Evolutionary conservation across 2,113 vertebrate species (phyloP).

Genomic region (Petroica traversi): DNA sequence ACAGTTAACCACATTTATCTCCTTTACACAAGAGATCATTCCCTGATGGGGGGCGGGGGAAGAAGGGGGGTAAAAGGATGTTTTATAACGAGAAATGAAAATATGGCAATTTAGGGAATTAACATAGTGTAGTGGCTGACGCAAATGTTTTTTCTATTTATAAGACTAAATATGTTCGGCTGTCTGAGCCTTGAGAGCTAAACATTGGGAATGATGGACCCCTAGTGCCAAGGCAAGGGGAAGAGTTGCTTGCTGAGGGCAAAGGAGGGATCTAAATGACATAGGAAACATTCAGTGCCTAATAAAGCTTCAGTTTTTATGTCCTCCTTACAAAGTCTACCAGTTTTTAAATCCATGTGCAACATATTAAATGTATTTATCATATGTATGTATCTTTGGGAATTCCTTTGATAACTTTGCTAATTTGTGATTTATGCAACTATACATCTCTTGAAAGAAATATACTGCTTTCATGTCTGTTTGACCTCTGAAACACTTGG

Average conservation of each 20-base stretch:
- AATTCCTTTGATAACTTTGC: background rate
- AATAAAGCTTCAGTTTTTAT: background rate
- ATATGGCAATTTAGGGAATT: constrained; percentile 39
- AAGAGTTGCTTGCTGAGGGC: background rate
- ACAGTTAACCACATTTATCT: background rate
- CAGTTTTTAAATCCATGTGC: background rate
- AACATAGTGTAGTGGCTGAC: constrained; percentile 27
- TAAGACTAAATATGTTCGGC: constrained; percentile 28
- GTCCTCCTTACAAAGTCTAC: background rate
- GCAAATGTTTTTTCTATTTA: constrained; percentile 59
- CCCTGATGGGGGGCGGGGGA: background rate
- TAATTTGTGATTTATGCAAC: too few relatives aligned
- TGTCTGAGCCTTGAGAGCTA: background rate
- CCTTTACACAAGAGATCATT: constrained; percentile 35
- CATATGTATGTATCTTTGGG: background rate
- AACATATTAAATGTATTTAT: background rate
- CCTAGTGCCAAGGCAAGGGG: background rate
- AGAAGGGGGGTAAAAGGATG: background rate
- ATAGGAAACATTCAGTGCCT: background rate
- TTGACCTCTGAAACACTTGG: background rate
- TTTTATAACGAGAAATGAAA: constrained; percentile 47
- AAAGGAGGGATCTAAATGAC: background rate
- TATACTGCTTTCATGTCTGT: background rate
- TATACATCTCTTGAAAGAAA: background rate
- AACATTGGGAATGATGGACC: constrained; percentile 5